Evolutionary conservation across 2,113 vertebrate genomes (phyloP).

Genomic region (Nyctereutes procyonoides): DNA sequence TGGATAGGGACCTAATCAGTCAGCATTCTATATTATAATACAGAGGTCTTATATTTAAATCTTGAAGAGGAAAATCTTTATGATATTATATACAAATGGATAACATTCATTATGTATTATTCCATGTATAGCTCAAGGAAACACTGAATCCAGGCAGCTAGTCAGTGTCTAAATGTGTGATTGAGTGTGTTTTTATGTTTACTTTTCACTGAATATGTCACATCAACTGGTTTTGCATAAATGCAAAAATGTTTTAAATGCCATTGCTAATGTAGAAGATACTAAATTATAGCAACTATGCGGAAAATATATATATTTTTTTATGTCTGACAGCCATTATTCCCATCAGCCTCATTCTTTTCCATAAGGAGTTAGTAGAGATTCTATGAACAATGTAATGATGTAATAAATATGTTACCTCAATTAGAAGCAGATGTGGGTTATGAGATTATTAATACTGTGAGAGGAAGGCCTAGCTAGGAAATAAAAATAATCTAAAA

Average conservation of each 20-base stretch:
- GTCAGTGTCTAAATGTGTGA: neutral
- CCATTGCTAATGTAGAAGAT: neutral
- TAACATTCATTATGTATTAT: neutral
- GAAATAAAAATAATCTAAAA: conserved; percentile 57
- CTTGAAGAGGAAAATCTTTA: neutral
- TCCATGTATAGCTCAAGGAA: neutral
- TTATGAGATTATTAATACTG: neutral
- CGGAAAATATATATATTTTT: neutral
- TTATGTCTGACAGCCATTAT: neutral
- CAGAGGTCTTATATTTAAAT: neutral
- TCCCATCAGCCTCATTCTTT: neutral
- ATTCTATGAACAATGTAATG: neutral
- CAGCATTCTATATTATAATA: neutral
- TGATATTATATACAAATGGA: neutral
- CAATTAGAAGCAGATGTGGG: neutral
- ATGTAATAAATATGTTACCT: conserved; percentile 4
- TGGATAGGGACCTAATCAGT: neutral
- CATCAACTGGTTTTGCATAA: neutral
- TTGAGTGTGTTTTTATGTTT: neutral
- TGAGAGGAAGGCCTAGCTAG: neutral
- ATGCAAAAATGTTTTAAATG: neutral
- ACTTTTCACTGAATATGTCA: neutral
- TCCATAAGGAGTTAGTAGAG: neutral
- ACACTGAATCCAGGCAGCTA: neutral
- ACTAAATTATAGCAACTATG: neutral